Conservation (phyloP, 2,888 invertebrate genomes). For the Harmothoe impar region DNA sequence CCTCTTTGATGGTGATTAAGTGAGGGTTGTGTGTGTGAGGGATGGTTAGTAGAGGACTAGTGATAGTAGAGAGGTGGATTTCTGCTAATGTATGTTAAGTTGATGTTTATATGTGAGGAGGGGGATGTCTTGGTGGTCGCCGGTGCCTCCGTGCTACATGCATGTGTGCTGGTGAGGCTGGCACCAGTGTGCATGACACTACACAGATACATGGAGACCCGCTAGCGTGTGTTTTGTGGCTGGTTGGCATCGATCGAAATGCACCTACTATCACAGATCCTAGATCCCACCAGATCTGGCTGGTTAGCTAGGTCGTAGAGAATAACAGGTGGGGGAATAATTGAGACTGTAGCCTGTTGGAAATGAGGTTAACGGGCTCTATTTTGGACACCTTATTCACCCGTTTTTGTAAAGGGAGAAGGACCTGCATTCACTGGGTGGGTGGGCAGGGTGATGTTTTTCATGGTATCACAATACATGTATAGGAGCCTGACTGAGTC, state of each 20-base stretch:
- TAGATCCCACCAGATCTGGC: background rate
- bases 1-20: background rate
- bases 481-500: background rate
- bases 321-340: background rate
- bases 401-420: background rate
- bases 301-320: background rate
- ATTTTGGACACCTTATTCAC: constrained; percentile 1
- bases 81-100: constrained; percentile 17
- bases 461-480: constrained; percentile 35
- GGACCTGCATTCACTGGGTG: background rate
- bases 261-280: background rate
- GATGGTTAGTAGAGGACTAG: background rate
- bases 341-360: background rate
- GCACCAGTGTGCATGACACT: background rate
- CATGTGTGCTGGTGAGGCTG: too few species aligned
- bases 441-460: constrained; percentile 32
- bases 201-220: background rate
- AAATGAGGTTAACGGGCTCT: constrained; percentile 24
- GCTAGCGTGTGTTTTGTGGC: background rate
- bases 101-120: background rate
- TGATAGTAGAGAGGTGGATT: background rate
- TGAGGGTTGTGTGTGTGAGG: background rate
- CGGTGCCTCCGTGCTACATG: background rate
- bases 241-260: background rate
- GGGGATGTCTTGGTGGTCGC: background rate